These are phyloP conservation scores for Microcebus murinus DNA, from an alignment of 2,113 vertebrate genomes.

Conservation along the genomic window DNA sequence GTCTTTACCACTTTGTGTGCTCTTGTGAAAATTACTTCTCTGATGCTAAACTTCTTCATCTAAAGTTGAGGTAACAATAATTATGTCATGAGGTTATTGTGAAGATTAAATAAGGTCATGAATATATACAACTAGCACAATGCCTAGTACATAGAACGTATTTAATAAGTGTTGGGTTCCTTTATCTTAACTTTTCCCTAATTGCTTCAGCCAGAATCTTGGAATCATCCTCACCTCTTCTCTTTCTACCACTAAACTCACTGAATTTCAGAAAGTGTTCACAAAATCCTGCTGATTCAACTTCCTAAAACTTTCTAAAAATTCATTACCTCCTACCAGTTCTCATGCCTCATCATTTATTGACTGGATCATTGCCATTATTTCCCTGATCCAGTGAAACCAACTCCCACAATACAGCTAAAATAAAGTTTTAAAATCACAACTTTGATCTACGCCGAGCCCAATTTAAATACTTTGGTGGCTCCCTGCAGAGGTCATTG, in stretches of 20 bases:
- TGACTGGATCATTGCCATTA: neutral
- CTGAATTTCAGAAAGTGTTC: neutral
- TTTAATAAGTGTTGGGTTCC: neutral
- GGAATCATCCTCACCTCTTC: neutral
- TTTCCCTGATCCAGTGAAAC: neutral
- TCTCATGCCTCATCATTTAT: neutral
- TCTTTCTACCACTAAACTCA: neutral
- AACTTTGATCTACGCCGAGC: neutral
- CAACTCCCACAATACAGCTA: neutral
- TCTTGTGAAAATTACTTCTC: neutral
- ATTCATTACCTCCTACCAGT: neutral
- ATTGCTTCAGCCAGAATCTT: neutral
- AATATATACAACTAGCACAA: neutral
- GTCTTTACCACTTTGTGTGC: neutral
- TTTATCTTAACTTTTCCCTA: neutral
- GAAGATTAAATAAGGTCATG: neutral
- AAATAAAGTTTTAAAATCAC: conserved; percentile 4
- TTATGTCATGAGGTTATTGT: neutral
- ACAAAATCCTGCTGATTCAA: neutral
- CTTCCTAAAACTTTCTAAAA: neutral
- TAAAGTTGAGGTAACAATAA: neutral
- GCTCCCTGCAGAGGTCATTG: neutral
- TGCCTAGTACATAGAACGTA: neutral
- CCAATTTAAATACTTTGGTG: neutral
- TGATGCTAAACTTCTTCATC: neutral